Conservation (phyloP, 2,888 invertebrate genomes). For the Quadriops clusia region DNA sequence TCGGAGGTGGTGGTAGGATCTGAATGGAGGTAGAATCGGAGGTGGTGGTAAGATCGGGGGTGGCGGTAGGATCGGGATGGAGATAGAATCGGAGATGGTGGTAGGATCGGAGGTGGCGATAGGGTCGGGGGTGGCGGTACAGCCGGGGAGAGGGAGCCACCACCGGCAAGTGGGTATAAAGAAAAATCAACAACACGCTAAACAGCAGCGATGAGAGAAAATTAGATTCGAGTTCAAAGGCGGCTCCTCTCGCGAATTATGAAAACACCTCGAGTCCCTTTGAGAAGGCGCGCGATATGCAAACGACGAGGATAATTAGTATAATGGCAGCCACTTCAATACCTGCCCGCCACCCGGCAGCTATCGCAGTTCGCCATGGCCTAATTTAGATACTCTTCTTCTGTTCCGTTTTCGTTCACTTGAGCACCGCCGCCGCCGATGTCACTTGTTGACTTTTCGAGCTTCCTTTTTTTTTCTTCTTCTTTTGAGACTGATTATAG, state of each 20-base stretch:
- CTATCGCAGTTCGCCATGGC: too few species aligned
- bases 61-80: constrained; percentile 1
- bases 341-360: constrained; percentile 27
- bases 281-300: constrained; percentile 33
- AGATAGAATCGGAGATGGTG: constrained; percentile 2
- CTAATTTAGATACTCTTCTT: constrained; percentile 23
- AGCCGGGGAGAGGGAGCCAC: too few species aligned
- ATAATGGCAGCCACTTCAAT: constrained; percentile 38
- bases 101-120: constrained; percentile 3
- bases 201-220: constrained; percentile 30
- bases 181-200: constrained; percentile 25
- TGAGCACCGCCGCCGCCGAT: constrained; percentile 13
- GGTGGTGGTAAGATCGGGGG: not conserved
- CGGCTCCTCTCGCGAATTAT: constrained; percentile 35
- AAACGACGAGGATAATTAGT: constrained; percentile 40
- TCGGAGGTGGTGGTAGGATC: constrained; percentile 2
- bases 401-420: constrained; percentile 20
- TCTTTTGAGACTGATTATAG: too few species aligned
- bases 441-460: constrained; percentile 19
- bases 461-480: too few species aligned
- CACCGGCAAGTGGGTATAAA: constrained; percentile 14
- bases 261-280: constrained; percentile 39
- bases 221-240: constrained; percentile 39
- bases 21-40: constrained; percentile 1
- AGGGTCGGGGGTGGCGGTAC: constrained; percentile 1